Conservation (phyloP, 1,140 invertebrate genomes). For the Sitodiplosis mosellana region DNA sequence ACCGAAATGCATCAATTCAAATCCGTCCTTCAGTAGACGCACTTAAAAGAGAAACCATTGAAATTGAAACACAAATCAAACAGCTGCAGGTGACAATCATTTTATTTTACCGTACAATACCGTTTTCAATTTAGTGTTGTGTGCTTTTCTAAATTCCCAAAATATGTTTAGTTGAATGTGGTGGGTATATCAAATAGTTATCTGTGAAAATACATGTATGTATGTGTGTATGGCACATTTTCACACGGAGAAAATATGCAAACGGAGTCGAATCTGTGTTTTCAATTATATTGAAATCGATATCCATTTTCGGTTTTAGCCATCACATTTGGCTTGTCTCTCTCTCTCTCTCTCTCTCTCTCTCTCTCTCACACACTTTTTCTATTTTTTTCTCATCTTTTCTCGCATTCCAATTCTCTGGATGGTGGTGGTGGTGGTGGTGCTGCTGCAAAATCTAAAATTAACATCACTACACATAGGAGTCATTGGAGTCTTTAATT, state of each 20-base stretch:
- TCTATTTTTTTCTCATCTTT: too few relatives aligned
- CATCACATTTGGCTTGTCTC: background rate
- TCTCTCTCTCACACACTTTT: too few relatives aligned
- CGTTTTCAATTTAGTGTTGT: background rate
- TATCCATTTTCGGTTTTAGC: too few relatives aligned
- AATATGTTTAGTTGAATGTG: background rate
- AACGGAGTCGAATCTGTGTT: too few relatives aligned
- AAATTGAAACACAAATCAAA: slow-evolving; percentile 68
- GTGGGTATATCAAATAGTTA: too few relatives aligned
- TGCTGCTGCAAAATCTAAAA: background rate
- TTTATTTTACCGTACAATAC: background rate
- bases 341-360: too few relatives aligned
- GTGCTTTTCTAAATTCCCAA: background rate
- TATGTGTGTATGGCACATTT: background rate
- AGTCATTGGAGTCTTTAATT: slow-evolving; percentile 61
- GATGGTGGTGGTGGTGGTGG: too few relatives aligned
- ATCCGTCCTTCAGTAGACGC: slow-evolving; percentile 55
- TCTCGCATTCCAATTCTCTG: too few relatives aligned
- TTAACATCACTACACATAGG: slow-evolving; percentile 28
- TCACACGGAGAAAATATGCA: too few relatives aligned
- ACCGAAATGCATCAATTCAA: slow-evolving; percentile 53
- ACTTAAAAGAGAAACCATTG: slow-evolving; percentile 59
- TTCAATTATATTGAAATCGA: background rate
- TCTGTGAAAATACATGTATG: background rate
- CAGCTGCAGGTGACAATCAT: slow-evolving; percentile 39